Percentiles rank a stretch among this genome's conserved stretches.
Evolutionary conservation across 2,888 invertebrate genomes (phyloP).

Genomic region (Temnothorax rugatulus): DNA sequence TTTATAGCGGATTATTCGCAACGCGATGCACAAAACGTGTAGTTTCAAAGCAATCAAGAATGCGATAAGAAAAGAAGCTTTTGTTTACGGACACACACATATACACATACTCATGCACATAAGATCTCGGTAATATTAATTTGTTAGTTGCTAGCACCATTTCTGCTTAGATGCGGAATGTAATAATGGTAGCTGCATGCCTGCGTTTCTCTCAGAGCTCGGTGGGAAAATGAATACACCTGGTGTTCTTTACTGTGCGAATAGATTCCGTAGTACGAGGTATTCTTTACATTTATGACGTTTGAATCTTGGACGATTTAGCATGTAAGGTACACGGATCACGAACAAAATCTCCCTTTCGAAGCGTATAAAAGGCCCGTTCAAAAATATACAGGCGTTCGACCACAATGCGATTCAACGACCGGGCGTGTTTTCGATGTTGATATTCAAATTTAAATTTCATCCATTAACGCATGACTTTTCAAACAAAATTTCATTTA

Average conservation of each 20-base stretch:
- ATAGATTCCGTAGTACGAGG: slow-evolving; percentile 1
- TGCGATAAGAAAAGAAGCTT: neutral
- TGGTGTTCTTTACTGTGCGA: slow-evolving; percentile 12
- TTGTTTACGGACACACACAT: neutral
- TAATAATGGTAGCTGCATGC: slow-evolving; percentile 23
- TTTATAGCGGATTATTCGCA: neutral
- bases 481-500: neutral
- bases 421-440: neutral
- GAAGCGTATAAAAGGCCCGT: neutral
- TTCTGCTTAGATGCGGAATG: slow-evolving; percentile 15
- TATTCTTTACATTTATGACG: slow-evolving; percentile 22
- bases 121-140: slow-evolving; percentile 21
- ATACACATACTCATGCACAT: neutral
- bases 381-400: slow-evolving; percentile 11
- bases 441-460: slow-evolving; percentile 33
- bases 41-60: neutral
- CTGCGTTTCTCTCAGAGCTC: neutral
- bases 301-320: slow-evolving; percentile 29
- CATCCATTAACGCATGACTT: slow-evolving; percentile 4
- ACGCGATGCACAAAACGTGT: neutral
- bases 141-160: neutral
- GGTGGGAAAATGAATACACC: neutral
- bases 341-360: neutral
- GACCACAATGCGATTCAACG: slow-evolving; percentile 16
- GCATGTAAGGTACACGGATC: slow-evolving; percentile 21